Evolutionary conservation across 2,113 vertebrate genomes (phyloP), one percentile per base, ranked within the genome.

Genomic region (Gymnobelideus leadbeateri): DNA sequence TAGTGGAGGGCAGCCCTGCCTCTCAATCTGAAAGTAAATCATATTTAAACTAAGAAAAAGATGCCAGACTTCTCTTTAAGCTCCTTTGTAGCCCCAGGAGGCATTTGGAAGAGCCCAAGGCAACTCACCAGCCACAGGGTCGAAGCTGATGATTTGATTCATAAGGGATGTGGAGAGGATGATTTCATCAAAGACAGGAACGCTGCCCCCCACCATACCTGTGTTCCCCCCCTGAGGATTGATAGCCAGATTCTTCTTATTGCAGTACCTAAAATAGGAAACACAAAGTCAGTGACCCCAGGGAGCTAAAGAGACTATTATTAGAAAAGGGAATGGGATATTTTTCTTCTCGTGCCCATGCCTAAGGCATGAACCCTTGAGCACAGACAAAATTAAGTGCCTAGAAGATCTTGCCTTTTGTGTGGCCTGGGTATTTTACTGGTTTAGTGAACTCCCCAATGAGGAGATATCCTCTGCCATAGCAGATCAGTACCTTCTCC

Each of bases 131-230:
- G 99, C 99, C 97, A 99, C 96, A 0, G 92, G 49, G 92, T 99
- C 98, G 95, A 99, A 99, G 97, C 98, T 98, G 96, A 99, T 96
- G 97, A 99, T 97, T 55, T 91, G 98, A 98, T 99, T 99, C 99
- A 99, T 99, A 61, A 99, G 99, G 49, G 98, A 97, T 1, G 99
- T 99, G 94, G 99, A 99, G 84, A 99, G 98, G 97, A 99, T 98
- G 98, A 99, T 98, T 98, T 99, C 99, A 5, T 99, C 99, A 57
- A 99, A 99, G 96, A 99, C 99, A 0, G 99, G 99, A 50, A 99
- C 99, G 0, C 99, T 99, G 97, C 99, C 99, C 0, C 99, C 99
- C n/a, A 99, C 99, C 89, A 99, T 98, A 90, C 99, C 99, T 0
- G 99, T 99, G 98, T 99, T 99, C 0, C 99, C 99, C 0, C 99